Evolutionary conservation across 2,797 vertebrate genomes (phyloP).

Genomic region (Lateolabrax maculatus): DNA sequence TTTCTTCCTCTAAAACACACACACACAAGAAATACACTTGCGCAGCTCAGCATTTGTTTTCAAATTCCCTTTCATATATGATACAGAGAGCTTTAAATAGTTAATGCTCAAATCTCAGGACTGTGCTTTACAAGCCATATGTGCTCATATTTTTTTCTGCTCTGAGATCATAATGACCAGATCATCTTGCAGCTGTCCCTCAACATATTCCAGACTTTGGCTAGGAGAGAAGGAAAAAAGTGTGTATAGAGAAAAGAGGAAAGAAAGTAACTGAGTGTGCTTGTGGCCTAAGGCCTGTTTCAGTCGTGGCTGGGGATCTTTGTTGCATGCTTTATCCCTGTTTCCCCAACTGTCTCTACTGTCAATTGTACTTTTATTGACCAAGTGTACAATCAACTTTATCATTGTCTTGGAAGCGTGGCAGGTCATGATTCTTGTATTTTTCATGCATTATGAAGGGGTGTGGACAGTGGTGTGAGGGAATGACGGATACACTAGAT

Average conservation of each 20-base stretch:
- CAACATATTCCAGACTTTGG: conserved; percentile 50
- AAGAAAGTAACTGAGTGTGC: conserved; percentile 14
- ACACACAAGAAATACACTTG: conserved; percentile 31
- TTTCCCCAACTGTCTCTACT: neutral
- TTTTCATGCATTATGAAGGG: neutral
- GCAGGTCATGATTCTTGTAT: neutral
- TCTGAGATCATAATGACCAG: conserved; percentile 57
- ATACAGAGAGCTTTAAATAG: conserved; percentile 44
- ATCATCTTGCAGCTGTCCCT: conserved; percentile 64
- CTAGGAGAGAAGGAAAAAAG: conserved; percentile 7
- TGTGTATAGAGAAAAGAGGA: conserved; percentile 12
- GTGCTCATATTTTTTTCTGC: conserved; percentile 36
- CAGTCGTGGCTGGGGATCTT: neutral
- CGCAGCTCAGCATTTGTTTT: neutral
- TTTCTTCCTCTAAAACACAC: conserved; percentile 1
- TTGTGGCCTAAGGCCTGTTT: neutral
- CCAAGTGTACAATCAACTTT: neutral
- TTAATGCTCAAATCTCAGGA: conserved; percentile 27
- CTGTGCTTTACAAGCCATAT: conserved; percentile 61
- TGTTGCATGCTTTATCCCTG: neutral
- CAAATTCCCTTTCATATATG: conserved; percentile 35
- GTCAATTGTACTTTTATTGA: neutral
- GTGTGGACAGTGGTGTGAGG: neutral
- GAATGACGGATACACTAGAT: neutral
- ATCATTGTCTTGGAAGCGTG: neutral